Evolutionary conservation across 1,140 invertebrate species (phyloP).

Genomic region (Aphaenogaster ashmeadi): DNA sequence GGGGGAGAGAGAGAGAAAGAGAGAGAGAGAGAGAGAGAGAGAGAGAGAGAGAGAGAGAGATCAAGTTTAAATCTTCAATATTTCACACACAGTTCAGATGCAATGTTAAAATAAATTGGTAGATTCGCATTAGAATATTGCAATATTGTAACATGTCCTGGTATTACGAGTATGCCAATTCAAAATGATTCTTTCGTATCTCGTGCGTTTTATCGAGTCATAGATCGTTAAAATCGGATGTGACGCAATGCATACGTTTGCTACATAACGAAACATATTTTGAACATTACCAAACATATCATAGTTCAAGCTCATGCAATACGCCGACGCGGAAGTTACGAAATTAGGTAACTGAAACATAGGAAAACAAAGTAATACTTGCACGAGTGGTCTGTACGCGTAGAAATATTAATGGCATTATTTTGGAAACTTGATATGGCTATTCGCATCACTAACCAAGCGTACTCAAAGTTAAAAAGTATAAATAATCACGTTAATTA

Average conservation of each 20-base stretch:
- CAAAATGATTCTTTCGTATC: background rate
- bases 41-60: background rate
- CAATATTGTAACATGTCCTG: background rate
- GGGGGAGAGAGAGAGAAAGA: background rate
- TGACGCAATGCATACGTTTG: slow-evolving; percentile 5
- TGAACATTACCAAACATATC: background rate
- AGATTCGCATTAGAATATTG: background rate
- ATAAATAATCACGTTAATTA: slow-evolving; percentile 2
- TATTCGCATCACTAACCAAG: slow-evolving; percentile 32
- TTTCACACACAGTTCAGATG: background rate
- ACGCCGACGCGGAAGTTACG: slow-evolving; percentile 1
- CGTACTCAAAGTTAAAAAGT: background rate
- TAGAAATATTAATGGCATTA: background rate
- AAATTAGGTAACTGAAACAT: slow-evolving; percentile 23
- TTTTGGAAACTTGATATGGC: background rate
- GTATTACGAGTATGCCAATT: background rate
- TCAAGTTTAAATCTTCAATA: background rate
- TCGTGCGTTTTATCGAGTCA: slow-evolving; percentile 36
- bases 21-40: background rate
- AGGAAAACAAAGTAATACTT: slow-evolving; percentile 21
- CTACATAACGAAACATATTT: slow-evolving; percentile 24
- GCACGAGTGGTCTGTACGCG: background rate
- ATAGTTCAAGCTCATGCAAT: slow-evolving; percentile 18
- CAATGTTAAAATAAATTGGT: background rate
- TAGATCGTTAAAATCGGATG: slow-evolving; percentile 51